phyloP scores from a whole-genome alignment of 2,113 vertebrate species.

The Chiloscyllium plagiosum region DNA sequence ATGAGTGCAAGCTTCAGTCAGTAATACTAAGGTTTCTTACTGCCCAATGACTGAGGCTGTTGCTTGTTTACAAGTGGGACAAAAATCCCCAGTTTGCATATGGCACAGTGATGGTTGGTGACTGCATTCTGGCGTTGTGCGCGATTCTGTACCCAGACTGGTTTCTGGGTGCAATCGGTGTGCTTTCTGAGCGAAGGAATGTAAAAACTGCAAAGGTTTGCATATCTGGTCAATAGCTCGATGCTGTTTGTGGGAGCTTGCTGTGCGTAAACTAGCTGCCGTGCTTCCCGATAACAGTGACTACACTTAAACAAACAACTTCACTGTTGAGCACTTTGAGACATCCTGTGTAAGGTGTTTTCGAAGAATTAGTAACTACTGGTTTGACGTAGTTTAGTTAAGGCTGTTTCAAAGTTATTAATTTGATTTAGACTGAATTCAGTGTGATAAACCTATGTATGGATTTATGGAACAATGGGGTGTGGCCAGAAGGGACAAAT shows the following conservation, averaged over 20 bases:
- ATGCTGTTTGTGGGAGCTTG: neutral
- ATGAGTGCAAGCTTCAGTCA: too few species aligned
- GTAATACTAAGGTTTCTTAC: too few species aligned
- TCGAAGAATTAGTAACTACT: neutral
- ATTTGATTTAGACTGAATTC: neutral
- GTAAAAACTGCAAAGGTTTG: neutral
- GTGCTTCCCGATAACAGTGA: neutral
- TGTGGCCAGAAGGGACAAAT: neutral
- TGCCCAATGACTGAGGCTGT: neutral
- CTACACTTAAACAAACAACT: neutral
- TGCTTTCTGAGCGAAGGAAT: neutral
- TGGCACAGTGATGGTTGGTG: neutral
- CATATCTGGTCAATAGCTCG: neutral
- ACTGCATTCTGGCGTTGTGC: neutral
- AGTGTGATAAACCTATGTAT: neutral
- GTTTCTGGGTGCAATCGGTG: neutral
- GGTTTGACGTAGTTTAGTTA: neutral
- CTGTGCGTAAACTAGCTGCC: neutral
- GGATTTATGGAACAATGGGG: neutral
- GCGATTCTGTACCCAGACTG: neutral
- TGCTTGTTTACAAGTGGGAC: neutral
- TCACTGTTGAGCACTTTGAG: neutral
- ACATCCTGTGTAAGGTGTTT: neutral
- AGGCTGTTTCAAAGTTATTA: neutral
- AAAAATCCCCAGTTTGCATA: neutral